Base-by-base conservation (phyloP, 2,113 vertebrate genomes). In the Aythya baeri region DNA sequence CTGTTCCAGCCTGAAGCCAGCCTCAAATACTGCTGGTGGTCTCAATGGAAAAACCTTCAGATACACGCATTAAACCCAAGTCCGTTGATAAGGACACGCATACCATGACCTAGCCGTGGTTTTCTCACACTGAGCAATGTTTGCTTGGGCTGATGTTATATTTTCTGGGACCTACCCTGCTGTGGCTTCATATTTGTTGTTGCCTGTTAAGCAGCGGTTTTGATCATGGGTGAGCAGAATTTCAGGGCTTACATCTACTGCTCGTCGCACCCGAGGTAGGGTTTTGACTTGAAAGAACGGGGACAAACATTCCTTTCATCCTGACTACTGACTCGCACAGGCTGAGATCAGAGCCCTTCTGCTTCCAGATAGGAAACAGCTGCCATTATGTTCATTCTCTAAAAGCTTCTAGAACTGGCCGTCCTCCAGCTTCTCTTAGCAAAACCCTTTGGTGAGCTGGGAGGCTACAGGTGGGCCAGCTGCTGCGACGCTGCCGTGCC, bases 361-460 rank as follows among this genome's bases (percentile, higher is more conserved):
- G 63, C 75, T 76, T 95, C 79, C 82, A 90, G n/a, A 89, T 41
- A 88, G 94, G 85, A 96, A 96, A 85, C 94, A 96, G 93, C 91
- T 97, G 91, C 84, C 32, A 18, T 57, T 54, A 61, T 22, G 7
- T 46, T 80, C 43, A 0, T 65, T 89, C 83, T 91, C 72, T 76
- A 49, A 18, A 73, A 88, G 59, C 79, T 89, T 34, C 89, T 50
- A 67, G 79, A n/a, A 46, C 83, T 96, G 94, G 87, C 85, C n/a
- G 46, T 13, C 27, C 65, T 94, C 95, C 95, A 94, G 76, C 72
- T 89, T 87, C 88, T 85, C 92, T 83, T 38, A 95, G 89, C 12
- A 94, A 74, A 73, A 83, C 87, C 91, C 72, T 62, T n/a, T 22
- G 36, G 76, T 1, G 9, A 52, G 23, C 61, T 0, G 26, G 57